Base-by-base conservation (phyloP, 2,888 invertebrate species). In the Lissonota sp. region DNA sequence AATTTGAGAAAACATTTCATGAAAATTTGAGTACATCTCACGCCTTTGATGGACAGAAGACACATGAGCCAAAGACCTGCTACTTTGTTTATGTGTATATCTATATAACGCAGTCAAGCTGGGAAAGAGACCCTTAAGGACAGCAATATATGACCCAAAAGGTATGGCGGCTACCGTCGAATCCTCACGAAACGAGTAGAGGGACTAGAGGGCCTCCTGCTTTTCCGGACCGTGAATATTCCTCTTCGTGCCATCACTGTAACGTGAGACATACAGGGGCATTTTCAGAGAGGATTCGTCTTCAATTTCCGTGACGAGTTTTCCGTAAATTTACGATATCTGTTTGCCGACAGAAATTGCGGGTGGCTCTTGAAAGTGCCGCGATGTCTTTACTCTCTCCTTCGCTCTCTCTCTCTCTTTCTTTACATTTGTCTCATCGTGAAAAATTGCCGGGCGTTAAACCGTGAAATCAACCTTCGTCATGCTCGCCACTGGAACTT, bases 321-420 rank as follows among this genome's bases (percentile, higher is more conserved):
- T 77, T 74, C 58, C 73, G 73, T 77, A 73, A 83, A 84, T 85
- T 85, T 85, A 88, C 83, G 84, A 86, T 80, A 66, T 86, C 87
- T 89, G 88, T 90, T 90, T 90, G 84, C 88, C 88, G 87, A 90
- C 89, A 89, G 84, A 87, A 85, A 87, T 91, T 88, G 90, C 90
- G 90, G 90, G 90, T 90, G 89, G 88, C 87, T 86, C 85, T 85
- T 80, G 64, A 83, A 78, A 69, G 79, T 73, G 70, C 60, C 57
- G 62, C 66, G 77, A 83, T 71, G 76, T 80, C 67, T 80, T 71
- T 63, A 69, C 72, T 70, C 26, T 26, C 62, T 12, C 42, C 16
- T 42, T 53, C 16, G 39, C 14, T 46, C 51, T 12, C 42, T 37
- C 14, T 12, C 42, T 12, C 8, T 77, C 44, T 37, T 40, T 44